Evolutionary conservation across 2,113 vertebrate species (phyloP), one percentile per base, ranked within the genome.

Genomic region (Phalacrocorax carbo): DNA sequence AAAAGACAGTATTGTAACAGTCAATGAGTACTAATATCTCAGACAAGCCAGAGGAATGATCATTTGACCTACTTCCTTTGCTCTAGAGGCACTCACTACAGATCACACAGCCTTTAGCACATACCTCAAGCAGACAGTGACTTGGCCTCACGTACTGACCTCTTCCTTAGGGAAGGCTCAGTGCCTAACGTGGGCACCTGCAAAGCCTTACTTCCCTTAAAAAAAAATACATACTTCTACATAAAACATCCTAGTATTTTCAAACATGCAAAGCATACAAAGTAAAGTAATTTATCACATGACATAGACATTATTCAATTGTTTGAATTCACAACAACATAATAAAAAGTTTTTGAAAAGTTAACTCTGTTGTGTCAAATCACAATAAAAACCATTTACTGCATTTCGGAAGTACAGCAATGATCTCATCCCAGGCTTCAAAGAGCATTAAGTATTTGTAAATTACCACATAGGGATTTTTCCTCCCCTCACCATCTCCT

Each of bases 121-220:
- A 36, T 42, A 26, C 11, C 15, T 79, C 7, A 29, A n/a, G 36
- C 2, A 2, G 21, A 15, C 22, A n/a, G 18, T 13, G 15, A 4
- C 36, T 22, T 12, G 34, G 44, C 27, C 51, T 69, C 61, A 48
- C 0, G 0, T 30, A 30, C 60, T 21, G 9, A 68, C 19, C 30
- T 36, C 61, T 48, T 46, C 36, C 49, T 20, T 3, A 38, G 29
- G 66, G 19, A 52, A 58, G 26, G 34, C 29, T 36, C 30, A 64
- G 52, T 2, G 5, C 25, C 21, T 48, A 13, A 16, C 10, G 16
- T 1, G 0, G 60, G 21, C 38, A 20, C 27, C 66, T 44, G 8
- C 38, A 80, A 70, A 60, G 52, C 27, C 27, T 34, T 20, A 5
- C 19, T 25, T 36, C 26, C 18, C 26, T 30, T 32, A 54, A 66